A percentile compares a stretch with the other conserved stretches of the same genome.
Conservation (phyloP, 2,113 vertebrate genomes). For the Albula glossodonta region DNA sequence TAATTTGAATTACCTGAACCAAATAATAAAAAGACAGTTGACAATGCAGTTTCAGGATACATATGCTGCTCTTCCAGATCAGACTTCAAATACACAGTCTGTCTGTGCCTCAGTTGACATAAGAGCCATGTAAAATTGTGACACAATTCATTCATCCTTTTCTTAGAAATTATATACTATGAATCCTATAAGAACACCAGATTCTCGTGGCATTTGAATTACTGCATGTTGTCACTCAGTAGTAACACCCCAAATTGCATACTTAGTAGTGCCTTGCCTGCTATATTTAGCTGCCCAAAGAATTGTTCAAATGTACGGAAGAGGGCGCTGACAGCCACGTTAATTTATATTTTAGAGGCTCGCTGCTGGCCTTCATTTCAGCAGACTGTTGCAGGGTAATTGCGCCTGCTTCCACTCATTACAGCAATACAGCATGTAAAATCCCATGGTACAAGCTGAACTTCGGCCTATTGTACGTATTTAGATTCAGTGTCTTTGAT, state of each 20-base stretch:
- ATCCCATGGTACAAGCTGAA: neutral
- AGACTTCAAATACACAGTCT: neutral
- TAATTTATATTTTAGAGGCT: neutral
- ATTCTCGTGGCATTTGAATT: neutral
- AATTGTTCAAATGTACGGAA: conserved; percentile 19
- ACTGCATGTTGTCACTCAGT: neutral
- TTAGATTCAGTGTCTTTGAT: neutral
- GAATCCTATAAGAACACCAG: neutral
- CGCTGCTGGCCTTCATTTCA: neutral
- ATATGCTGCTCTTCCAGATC: neutral
- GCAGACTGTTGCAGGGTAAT: neutral
- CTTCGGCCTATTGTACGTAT: neutral
- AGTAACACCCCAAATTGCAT: neutral
- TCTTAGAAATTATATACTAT: neutral
- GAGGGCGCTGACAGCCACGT: conserved; percentile 36
- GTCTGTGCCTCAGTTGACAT: neutral
- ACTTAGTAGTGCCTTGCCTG: neutral
- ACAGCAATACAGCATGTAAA: neutral
- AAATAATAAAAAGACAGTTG: neutral
- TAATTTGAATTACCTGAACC: neutral
- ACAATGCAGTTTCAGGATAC: neutral
- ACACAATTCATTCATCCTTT: neutral
- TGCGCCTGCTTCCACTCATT: neutral
- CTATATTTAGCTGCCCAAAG: neutral
- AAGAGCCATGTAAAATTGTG: neutral